These are phyloP conservation scores for Agelastica alni DNA, from an alignment of 2,888 invertebrate species.

Conservation along the genomic window DNA sequence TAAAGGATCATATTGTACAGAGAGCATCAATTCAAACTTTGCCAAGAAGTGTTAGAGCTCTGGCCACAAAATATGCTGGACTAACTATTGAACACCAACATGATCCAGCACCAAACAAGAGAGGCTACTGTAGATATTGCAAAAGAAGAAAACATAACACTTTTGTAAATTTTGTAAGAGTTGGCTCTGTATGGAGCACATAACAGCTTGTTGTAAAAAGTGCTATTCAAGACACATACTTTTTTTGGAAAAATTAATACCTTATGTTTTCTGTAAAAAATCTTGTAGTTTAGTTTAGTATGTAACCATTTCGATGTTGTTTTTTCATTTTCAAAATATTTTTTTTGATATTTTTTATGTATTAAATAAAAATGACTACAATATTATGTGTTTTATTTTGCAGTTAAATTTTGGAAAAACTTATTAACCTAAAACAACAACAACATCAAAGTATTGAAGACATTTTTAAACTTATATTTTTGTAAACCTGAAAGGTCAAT, in stretches of 20 bases:
- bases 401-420: not conserved
- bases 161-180: conserved; percentile 5
- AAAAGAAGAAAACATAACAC: conserved; percentile 3
- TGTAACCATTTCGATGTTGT: not conserved
- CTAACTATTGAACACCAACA: conserved; percentile 1
- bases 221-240: not conserved
- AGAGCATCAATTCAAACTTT: no score
- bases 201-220: not conserved
- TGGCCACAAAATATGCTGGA: conserved; percentile 3
- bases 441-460: not conserved
- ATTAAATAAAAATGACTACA: conserved; percentile 14
- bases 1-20: no score
- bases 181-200: conserved; percentile 5
- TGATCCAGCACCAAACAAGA: no score
- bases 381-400: not conserved
- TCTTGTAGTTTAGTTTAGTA: not conserved
- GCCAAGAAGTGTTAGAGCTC: no score
- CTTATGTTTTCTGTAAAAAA: not conserved
- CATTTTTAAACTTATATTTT: not conserved
- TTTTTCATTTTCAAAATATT: not conserved
- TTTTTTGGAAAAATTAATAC: not conserved
- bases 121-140: conserved; percentile 4
- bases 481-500: not conserved
- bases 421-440: no score
- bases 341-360: not conserved